Base-by-base conservation (phyloP, 2,888 invertebrate genomes). In the Spilarctia lutea region DNA sequence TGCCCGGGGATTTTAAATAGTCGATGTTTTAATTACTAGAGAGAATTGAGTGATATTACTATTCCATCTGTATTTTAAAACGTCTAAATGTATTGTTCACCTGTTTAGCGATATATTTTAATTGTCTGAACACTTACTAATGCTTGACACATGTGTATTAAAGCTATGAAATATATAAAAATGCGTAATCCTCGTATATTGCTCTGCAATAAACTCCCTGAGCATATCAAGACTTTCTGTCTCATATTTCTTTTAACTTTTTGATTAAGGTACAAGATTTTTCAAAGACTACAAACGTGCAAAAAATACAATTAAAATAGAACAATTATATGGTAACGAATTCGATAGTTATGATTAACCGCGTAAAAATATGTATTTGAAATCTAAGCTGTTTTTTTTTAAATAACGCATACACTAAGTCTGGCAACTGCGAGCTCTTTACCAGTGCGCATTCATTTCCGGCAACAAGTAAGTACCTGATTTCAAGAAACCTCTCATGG, bases 351-450 rank as follows among this genome's bases (percentile, higher is more conserved):
- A 35, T 35, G 11, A 56, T 7, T 56, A 35, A 69, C 69, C 69
- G 69, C 63, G 30, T 71, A 30, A 71, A 39, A 35, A n/a, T 35
- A 71, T 48, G 66, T 75, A 75, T 75, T 71, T 72, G 74, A 66
- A 65, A 66, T 75, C 10, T 39, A 56, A 52, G n/a, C 65, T 60
- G 65, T 63, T 73, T 56, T 77, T 65, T 66, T 71, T 71, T 18
- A 18, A 45, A 45, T 45, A 18, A 18, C 18, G 45, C 45, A 45
- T 20, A 48, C 18, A 48, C 20, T 48, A 20, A 48, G 20, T 18
- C 20, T 48, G 20, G 7, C 20, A 48, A 6, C 6, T 48, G 20
- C 20, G 2, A 48, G 18, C 20, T 48, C 7, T 48, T 48, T 48
- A 20, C 48, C 48, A 20, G 48, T 18, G 48, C 48, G 48, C 48